A percentile compares a stretch with the other conserved stretches of the same genome.
phyloP scores from a whole-genome alignment of 2,888 invertebrate species.

The Pyrgus malvae region DNA sequence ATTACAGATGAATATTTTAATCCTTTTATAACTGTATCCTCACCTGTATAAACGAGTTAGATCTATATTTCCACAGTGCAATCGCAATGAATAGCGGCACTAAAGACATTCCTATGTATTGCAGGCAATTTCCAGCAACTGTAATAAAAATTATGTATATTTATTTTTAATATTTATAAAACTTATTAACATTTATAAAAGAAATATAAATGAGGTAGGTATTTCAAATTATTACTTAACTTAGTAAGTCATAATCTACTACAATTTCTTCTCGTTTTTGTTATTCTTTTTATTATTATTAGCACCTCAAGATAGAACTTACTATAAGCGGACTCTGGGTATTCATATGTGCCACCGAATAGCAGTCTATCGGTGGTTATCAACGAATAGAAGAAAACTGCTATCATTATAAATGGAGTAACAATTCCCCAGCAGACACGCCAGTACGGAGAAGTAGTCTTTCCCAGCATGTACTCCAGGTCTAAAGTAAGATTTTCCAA shows the following conservation, averaged over 20 bases:
- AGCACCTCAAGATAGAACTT: slow-evolving; percentile 39
- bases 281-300: not conserved
- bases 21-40: slow-evolving; percentile 27
- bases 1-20: not conserved
- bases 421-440: slow-evolving; percentile 89
- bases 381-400: slow-evolving; percentile 87
- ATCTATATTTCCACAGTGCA: slow-evolving; percentile 63
- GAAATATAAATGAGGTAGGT: too few relatives aligned
- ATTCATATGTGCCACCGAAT: slow-evolving; percentile 81
- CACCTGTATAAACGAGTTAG: slow-evolving; percentile 50
- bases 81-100: slow-evolving; percentile 61
- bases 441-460: slow-evolving; percentile 87
- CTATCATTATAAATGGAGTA: slow-evolving; percentile 86
- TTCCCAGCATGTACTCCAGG: slow-evolving; percentile 90
- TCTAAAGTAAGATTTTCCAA: slow-evolving; percentile 79
- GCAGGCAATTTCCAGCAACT: slow-evolving; percentile 64
- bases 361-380: slow-evolving; percentile 82
- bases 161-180: too few relatives aligned
- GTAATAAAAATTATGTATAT: slow-evolving; percentile 39
- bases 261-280: too few relatives aligned
- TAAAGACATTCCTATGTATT: slow-evolving; percentile 65
- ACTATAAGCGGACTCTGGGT: slow-evolving; percentile 84
- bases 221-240: too few relatives aligned
- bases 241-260: too few relatives aligned
- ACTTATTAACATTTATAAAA: not conserved